Evolutionary conservation across 2,797 vertebrate genomes (phyloP), one percentile per base, ranked within the genome.

Genomic region (Manis pentadactyla): DNA sequence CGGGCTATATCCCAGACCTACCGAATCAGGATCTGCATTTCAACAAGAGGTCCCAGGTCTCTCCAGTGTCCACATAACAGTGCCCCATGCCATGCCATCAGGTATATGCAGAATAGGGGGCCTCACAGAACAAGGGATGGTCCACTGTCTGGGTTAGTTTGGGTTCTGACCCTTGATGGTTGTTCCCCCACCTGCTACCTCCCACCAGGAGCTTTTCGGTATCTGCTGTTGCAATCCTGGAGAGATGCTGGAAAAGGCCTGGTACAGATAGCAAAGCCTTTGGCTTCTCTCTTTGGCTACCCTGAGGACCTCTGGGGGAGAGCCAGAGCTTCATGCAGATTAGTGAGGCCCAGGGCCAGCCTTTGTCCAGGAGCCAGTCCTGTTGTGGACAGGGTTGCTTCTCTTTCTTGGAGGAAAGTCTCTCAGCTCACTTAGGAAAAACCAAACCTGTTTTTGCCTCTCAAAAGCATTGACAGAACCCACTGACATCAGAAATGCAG

Each of bases 221-320:
- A 1, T 25, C 73, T 12, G 57, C 74, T n/a, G 27, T 6, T 68
- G 59, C 29, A 3, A 4, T 37, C 42, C 90, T 37, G 27, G 21
- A 34, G 31, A 34, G 31, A 21, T 66, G 57, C 57, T 13, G 39
- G 31, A 18, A 18, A 87, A 34, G n/a, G 31, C 15, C 71, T 71
- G 83, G 73, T 69, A 86, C 95, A 93, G 95, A 94, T 55, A 93
- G 61, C 19, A 88, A 96, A 90, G 82, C 0, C 0, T 85, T 87
- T 92, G 53, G 49, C 93, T 93, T 84, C 91, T 57, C 81, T 49
- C 21, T 68, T 81, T 57, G 61, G 93, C 90, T 81, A 71, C 46
- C 14, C 63, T 9, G 2, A 0, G 0, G 10, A 71, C 93, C 96
- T 95, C 25, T 17, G n/a, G 17, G 66, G 68, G 42, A 73, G 34